Evolutionary conservation across 1,140 invertebrate genomes (phyloP), one percentile per base, ranked within the genome.

Genomic region (Lepidotrigona ventralis): DNA sequence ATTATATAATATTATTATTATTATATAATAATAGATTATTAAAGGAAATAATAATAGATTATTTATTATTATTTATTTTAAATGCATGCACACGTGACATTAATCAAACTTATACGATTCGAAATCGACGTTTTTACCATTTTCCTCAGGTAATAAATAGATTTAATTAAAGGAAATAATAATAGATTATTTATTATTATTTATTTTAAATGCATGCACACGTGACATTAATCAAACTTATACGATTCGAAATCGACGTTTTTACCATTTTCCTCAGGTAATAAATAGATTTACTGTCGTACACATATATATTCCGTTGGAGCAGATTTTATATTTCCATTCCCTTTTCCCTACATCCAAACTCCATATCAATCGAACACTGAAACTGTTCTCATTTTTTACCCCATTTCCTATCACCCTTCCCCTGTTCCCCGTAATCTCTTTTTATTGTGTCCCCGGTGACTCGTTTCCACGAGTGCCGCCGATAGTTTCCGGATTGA

Each of bases 401-500:
- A 29, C 19, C 53, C 69, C 69, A 71, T 71, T 71, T 46, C 39
- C 69, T 1, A 14, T 53, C 15, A n/a, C 46, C 26, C 72, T 33
- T n/a, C 12, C 17, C 11, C 21, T 39, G 39, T n/a, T 70, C 54
- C 21, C 14, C 39, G 21, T 79, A 33, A 23, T 72, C 23, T 23
- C 46, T n/a, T 69, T 64, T 78, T 74, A 58, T 46, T 63, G 33
- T 72, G 19, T 72, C 39, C 17, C 63, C 39, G 2, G n/a, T 58
- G 60, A 85, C 63, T 56, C 54, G 56, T 85, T 78, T 68, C 76
- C 46, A 46, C 54, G 53, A 56, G 23, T 63, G 72, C n/a, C 58
- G 33, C n/a, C 39, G 39, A 83, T 56, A 78, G 74, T 78, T 77
- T 53, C 39, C 81, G 56, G 39, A 78, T 66, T 66, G 71, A 75